A percentile compares a stretch with the other conserved stretches of the same genome.
Evolutionary conservation across 92 coral and sea anemone species (phyloP).

Genomic region (Virgularia gustaviana): DNA sequence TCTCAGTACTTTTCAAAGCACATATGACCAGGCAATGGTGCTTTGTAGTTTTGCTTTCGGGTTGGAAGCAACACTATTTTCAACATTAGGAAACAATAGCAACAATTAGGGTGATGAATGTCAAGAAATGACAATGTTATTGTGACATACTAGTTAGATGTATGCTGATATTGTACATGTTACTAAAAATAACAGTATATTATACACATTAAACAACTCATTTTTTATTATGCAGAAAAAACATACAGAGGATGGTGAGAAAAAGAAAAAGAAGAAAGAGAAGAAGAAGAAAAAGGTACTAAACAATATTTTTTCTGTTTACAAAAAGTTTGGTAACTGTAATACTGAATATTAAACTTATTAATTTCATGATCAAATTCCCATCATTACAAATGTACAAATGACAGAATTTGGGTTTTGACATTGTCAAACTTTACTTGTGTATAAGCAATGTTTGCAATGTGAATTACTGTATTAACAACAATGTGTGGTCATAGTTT

Average conservation of each 20-base stretch:
- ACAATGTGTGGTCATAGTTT: not conserved
- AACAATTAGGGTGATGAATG: not conserved
- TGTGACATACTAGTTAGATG: not conserved
- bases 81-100: not conserved
- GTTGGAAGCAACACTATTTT: not conserved
- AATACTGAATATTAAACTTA: not conserved
- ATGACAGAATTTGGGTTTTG: not conserved
- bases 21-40: not conserved
- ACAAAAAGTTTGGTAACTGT: not conserved
- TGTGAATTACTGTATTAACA: too few species aligned
- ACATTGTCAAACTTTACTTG: too few species aligned
- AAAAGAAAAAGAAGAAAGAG: constrained; percentile 71
- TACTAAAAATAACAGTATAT: too few species aligned
- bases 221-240: constrained; percentile 50
- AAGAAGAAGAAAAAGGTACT: constrained; percentile 73
- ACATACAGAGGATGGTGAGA: constrained; percentile 70
- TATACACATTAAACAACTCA: too few species aligned
- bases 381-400: not conserved
- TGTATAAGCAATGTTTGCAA: too few species aligned
- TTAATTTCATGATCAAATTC: not conserved
- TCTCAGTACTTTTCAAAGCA: not conserved
- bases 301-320: not conserved
- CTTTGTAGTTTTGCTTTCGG: not conserved
- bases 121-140: not conserved
- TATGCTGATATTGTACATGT: not conserved